A percentile compares a stretch with the other conserved stretches of the same genome.
Evolutionary conservation across 2,797 vertebrate genomes (phyloP).

Genomic region (Scomberomorus guttatus): DNA sequence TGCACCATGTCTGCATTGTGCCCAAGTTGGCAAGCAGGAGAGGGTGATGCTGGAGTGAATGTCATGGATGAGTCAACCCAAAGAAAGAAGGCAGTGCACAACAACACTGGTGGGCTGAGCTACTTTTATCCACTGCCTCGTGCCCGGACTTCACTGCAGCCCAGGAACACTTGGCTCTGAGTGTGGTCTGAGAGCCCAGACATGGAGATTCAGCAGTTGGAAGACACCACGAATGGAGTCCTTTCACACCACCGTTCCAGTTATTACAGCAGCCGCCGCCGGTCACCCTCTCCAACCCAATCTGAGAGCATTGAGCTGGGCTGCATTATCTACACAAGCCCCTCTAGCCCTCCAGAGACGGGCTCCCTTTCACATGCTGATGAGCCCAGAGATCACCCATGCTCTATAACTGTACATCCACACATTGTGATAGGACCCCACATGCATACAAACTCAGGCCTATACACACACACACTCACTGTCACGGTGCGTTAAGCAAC

Average conservation of each 20-base stretch:
- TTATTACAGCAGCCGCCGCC: constrained; percentile 32
- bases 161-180: constrained; percentile 49
- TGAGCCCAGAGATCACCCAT: constrained; percentile 64
- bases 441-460: constrained; percentile 41
- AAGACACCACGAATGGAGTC: constrained; percentile 26
- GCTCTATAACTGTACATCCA: constrained; percentile 40
- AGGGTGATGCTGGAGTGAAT: constrained; percentile 39
- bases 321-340: constrained; percentile 57
- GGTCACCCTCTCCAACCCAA: not conserved
- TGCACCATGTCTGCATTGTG: constrained; percentile 19
- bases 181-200: constrained; percentile 41
- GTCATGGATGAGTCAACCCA: constrained; percentile 64
- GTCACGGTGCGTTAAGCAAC: constrained; percentile 59
- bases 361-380: constrained; percentile 79
- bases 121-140: constrained; percentile 55
- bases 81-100: constrained; percentile 43
- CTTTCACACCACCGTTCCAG: constrained; percentile 45
- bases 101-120: constrained; percentile 51
- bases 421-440: constrained; percentile 32
- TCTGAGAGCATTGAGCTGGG: constrained; percentile 19
- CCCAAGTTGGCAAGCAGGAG: constrained; percentile 25
- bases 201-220: constrained; percentile 24
- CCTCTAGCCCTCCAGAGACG: constrained; percentile 43
- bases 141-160: constrained; percentile 35
- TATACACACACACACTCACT: constrained; percentile 19